Evolutionary conservation across 2,113 vertebrate genomes (phyloP), one percentile per base, ranked within the genome.

Genomic region (Pyxicephalus adspersus): DNA sequence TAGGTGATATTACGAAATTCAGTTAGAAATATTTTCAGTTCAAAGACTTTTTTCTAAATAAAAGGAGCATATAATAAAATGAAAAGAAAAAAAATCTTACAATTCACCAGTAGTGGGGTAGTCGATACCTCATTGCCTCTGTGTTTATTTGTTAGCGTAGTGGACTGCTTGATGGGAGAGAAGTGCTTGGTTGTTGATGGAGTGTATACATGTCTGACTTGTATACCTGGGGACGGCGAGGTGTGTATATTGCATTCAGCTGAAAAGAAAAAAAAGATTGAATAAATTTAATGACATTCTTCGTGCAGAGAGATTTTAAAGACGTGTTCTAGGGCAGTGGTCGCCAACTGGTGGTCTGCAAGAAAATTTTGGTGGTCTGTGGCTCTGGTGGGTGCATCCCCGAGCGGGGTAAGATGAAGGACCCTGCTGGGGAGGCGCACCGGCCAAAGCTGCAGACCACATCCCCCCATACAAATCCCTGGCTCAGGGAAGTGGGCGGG

Each of bases 181-280:
- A 99, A 99, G 83, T 99, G 98, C 85, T 99, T 99, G 83, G 96
- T 97, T 83, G 97, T 97, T 86, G 97, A 99, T 0, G 97, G 97
- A 1, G 98, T 99, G 89, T 98, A 98, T 82, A 99, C 98, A 52
- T 98, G 98, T 52, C 98, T 94, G 80, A 99, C 97, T 91, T 98
- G 98, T 86, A 99, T 97, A 23, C 97, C 96, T 52, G 97, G 96
- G 50, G 97, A 98, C 51, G 96, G 95, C 23, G 97, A 98, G 28
- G 98, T 94, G 84, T 97, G 97, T 85, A 98, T 99, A 85, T 96
- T 99, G 89, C 97, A 99, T 88, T 99, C 98, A 71, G 97, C 97
- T 99, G 89, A 72, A 89, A 65, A 87, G 80, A 84, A 23, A 52
- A 85, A 80, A 87, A 84, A 85, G 83, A 20, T 8, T 77, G 75